These are phyloP conservation scores for Volucella bombylans DNA, from an alignment of 2,888 invertebrate genomes.

Conservation along the genomic window DNA sequence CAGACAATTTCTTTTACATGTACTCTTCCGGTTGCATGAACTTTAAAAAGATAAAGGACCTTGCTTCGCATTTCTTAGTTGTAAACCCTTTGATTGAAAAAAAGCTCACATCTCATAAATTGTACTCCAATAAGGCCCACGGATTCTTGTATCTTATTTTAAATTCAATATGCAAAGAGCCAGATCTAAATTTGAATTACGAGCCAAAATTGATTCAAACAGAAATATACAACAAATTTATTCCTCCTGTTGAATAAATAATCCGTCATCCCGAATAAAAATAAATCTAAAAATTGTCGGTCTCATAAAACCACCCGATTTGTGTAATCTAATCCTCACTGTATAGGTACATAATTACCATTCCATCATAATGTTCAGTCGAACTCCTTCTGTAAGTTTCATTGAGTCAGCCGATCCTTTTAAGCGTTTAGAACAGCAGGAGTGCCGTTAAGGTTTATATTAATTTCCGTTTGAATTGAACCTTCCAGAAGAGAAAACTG, in stretches of 20 bases:
- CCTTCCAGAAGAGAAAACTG: slow-evolving; percentile 12
- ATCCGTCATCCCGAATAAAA: not conserved
- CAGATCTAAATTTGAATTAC: slow-evolving; percentile 41
- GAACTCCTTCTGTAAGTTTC: not conserved
- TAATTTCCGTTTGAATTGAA: slow-evolving; percentile 62
- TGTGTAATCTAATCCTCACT: not conserved
- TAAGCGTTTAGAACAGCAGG: slow-evolving; percentile 17
- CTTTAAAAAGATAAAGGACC: too few relatives aligned
- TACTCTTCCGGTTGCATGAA: too few relatives aligned
- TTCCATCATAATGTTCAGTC: slow-evolving; percentile 1
- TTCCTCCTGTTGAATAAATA: slow-evolving; percentile 22
- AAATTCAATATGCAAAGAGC: slow-evolving; percentile 46
- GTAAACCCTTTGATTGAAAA: too few relatives aligned
- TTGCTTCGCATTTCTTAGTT: too few relatives aligned
- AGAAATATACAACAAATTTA: not conserved
- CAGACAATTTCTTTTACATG: too few relatives aligned
- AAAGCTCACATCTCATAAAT: too few relatives aligned
- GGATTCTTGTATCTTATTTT: slow-evolving; percentile 30
- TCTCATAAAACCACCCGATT: slow-evolving; percentile 5
- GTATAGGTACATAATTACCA: slow-evolving; percentile 16
- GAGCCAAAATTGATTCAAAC: slow-evolving; percentile 33
- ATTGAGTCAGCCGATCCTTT: not conserved
- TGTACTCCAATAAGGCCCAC: not conserved
- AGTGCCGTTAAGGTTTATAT: slow-evolving; percentile 50
- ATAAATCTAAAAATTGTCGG: not conserved